phyloP scores from a whole-genome alignment of 2,113 vertebrate species.

The Athene cunicularia region DNA sequence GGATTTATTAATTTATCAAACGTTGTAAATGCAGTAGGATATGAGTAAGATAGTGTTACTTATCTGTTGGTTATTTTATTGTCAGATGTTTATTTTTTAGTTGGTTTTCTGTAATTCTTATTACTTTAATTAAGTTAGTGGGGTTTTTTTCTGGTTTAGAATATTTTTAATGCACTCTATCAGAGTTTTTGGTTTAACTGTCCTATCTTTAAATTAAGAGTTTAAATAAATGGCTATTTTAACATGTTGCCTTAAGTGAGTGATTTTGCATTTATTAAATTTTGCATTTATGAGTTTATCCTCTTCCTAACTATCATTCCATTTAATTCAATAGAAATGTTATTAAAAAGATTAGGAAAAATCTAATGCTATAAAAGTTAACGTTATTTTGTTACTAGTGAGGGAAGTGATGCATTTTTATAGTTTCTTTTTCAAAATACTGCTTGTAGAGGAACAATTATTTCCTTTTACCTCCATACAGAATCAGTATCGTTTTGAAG shows the following conservation, averaged over 20 bases:
- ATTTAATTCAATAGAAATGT: background rate
- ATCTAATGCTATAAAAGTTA: background rate
- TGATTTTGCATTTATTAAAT: background rate
- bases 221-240: background rate
- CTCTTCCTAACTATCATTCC: background rate
- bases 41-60: background rate
- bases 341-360: background rate
- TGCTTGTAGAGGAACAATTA: background rate
- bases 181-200: background rate
- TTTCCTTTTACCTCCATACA: slow-evolving; percentile 54
- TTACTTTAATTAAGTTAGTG: background rate
- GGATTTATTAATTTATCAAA: background rate
- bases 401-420: background rate
- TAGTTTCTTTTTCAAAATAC: background rate
- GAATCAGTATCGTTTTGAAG: slow-evolving; percentile 96
- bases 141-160: background rate
- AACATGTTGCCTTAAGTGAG: background rate
- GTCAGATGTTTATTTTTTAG: background rate
- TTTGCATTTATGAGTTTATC: background rate
- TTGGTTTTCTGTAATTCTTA: background rate
- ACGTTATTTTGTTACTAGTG: background rate
- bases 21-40: background rate
- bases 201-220: background rate
- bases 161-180: background rate
- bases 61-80: background rate